Percentiles rank a stretch among this genome's conserved stretches.
These are phyloP conservation scores for Piprites chloris DNA, from an alignment of 2,113 vertebrate genomes.

Conservation along the genomic window DNA sequence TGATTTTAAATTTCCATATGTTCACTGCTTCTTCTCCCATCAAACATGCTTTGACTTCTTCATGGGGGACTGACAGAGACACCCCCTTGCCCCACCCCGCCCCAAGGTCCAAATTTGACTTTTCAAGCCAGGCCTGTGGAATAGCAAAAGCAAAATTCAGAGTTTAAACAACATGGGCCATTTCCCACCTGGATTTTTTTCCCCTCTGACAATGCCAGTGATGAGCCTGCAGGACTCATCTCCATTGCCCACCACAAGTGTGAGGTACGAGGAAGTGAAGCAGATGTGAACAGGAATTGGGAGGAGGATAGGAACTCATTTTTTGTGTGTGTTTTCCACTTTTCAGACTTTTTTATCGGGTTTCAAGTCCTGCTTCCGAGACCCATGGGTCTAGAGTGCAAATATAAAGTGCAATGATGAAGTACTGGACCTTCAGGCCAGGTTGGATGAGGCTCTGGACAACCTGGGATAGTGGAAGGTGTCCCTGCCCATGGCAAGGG, in stretches of 20 bases:
- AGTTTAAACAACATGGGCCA: background rate
- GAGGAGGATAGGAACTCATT: background rate
- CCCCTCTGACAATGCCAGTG: background rate
- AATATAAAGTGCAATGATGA: background rate
- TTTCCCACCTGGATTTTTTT: background rate
- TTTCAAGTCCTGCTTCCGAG: background rate
- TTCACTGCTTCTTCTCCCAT: background rate
- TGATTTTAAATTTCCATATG: conserved; percentile 54
- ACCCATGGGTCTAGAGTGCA: background rate
- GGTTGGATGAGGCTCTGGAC: background rate
- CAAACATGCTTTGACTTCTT: background rate
- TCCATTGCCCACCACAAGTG: background rate
- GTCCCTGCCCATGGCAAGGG: background rate
- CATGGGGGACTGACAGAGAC: background rate
- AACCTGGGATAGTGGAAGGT: background rate
- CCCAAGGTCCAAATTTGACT: background rate
- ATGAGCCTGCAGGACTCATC: background rate
- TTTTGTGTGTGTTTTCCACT: background rate
- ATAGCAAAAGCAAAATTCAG: background rate
- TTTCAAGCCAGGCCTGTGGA: background rate
- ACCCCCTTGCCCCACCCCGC: too few relatives aligned
- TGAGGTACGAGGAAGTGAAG: background rate
- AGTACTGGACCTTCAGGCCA: background rate
- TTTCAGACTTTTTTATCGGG: background rate
- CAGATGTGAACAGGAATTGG: background rate